phyloP scores from a whole-genome alignment of 2,888 invertebrate genomes.

The Pseudoips prasinana region DNA sequence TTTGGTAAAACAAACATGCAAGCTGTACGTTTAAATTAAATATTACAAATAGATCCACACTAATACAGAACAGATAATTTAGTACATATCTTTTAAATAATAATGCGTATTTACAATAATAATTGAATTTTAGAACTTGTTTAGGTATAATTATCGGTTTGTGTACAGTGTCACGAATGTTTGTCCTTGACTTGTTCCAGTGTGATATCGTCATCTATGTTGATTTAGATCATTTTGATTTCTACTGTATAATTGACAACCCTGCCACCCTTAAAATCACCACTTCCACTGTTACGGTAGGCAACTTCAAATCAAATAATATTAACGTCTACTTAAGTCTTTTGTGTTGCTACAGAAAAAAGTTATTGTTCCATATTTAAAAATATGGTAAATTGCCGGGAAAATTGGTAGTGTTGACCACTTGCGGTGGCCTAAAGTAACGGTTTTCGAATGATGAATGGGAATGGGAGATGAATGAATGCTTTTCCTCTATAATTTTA shows the following conservation, averaged over 20 bases:
- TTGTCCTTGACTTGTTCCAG: too few species aligned
- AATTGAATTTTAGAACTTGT: too few species aligned
- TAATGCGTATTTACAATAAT: too few species aligned
- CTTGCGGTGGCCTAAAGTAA: slow-evolving; percentile 25
- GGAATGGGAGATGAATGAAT: slow-evolving; percentile 5
- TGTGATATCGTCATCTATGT: too few species aligned
- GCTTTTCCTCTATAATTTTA: slow-evolving; percentile 11
- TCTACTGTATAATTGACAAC: slow-evolving; percentile 16
- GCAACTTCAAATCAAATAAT: slow-evolving; percentile 70
- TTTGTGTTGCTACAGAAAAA: slow-evolving; percentile 52
- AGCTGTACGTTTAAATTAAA: too few species aligned
- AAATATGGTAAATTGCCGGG: slow-evolving; percentile 32
- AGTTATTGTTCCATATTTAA: slow-evolving; percentile 39
- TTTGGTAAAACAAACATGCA: too few species aligned
- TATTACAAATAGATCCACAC: too few species aligned
- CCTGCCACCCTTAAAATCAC: slow-evolving; percentile 53
- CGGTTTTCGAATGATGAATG: slow-evolving; percentile 25
- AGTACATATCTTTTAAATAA: too few species aligned
- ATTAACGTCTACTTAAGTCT: slow-evolving; percentile 47
- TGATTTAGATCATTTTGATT: too few species aligned
- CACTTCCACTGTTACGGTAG: slow-evolving; percentile 59
- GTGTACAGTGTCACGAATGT: too few species aligned
- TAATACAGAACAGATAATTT: too few species aligned
- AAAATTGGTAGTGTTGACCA: slow-evolving; percentile 26
- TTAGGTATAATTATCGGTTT: too few species aligned